Conservation (phyloP, 2,797 vertebrate genomes). For the Ambastaia sidthimunki region DNA sequence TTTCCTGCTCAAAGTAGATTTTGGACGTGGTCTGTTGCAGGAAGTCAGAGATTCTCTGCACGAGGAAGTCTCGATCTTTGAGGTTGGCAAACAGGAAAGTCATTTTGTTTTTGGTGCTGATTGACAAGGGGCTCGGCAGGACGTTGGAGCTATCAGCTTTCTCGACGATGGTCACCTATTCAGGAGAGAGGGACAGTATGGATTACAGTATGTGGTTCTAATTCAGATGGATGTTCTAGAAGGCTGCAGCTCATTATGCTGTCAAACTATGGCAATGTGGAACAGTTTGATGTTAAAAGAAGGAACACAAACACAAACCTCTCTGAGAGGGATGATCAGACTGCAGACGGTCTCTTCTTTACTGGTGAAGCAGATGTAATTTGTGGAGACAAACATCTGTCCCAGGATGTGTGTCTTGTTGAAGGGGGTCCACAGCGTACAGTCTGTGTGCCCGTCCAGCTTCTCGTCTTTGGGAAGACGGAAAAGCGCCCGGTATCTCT, state of each 20-base stretch:
- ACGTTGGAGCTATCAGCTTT: conserved; percentile 96
- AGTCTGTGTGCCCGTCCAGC: conserved; percentile 94
- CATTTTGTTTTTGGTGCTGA: conserved; percentile 98
- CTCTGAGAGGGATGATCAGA: conserved; percentile 91
- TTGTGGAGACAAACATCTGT: conserved; percentile 97
- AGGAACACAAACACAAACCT: conserved; percentile 73
- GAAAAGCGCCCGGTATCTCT: conserved; percentile 89
- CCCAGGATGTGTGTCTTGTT: conserved; percentile 93
- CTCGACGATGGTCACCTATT: conserved; percentile 93
- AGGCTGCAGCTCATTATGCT: no score
- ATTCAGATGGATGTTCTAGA: background rate
- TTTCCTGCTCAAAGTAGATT: conserved; percentile 89
- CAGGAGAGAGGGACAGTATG: no score
- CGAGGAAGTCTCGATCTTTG: conserved; percentile 94
- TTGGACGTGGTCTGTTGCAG: conserved; percentile 94
- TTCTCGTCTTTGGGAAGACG: conserved; percentile 90
- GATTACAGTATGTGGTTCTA: background rate
- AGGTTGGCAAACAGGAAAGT: conserved; percentile 98
- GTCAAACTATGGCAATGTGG: no score
- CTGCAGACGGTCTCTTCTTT: conserved; percentile 94
- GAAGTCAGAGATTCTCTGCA: conserved; percentile 96
- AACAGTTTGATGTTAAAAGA: no score
- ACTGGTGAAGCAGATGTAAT: conserved; percentile 97
- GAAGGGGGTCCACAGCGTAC: conserved; percentile 95
- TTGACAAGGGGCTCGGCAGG: conserved; percentile 93